phyloP scores from a whole-genome alignment of 2,888 invertebrate species.

The Mactromeris polynyma region DNA sequence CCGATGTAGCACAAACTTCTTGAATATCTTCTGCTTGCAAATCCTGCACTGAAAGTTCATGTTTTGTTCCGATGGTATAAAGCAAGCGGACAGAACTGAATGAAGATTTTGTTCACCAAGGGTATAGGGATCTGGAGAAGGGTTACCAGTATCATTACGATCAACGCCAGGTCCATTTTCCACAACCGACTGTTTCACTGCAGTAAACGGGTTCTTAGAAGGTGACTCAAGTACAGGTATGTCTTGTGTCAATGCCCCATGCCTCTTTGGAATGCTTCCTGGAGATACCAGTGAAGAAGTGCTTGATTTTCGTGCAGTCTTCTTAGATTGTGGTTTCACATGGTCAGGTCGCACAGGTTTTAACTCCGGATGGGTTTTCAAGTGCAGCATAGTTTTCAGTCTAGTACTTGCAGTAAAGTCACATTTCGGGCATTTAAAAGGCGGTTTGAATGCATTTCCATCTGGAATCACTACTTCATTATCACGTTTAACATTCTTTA shows the following conservation, averaged over 20 bases:
- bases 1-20: constrained; percentile 81
- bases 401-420: constrained; percentile 69
- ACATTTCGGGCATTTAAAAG: constrained; percentile 77
- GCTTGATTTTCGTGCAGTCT: constrained; percentile 61
- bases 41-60: constrained; percentile 75
- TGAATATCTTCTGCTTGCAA: constrained; percentile 77
- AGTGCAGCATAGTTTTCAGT: constrained; percentile 69
- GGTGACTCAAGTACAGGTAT: constrained; percentile 10
- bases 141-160: not conserved
- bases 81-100: constrained; percentile 69
- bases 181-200: constrained; percentile 55
- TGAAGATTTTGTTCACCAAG: constrained; percentile 75
- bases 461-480: constrained; percentile 67
- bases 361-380: constrained; percentile 71
- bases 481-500: constrained; percentile 5
- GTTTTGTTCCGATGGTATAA: constrained; percentile 66
- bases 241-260: constrained; percentile 43
- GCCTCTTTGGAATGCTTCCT: not conserved
- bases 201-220: constrained; percentile 60
- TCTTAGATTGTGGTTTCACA: constrained; percentile 26
- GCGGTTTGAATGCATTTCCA: constrained; percentile 74
- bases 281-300: not conserved
- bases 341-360: constrained; percentile 52
- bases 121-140: constrained; percentile 46
- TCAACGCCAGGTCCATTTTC: not conserved